Percentiles rank a stretch among this genome's conserved stretches.
These are phyloP conservation scores for Orbicella faveolata DNA, from an alignment of 64 coral and sea anemone genomes.

Conservation along the genomic window DNA sequence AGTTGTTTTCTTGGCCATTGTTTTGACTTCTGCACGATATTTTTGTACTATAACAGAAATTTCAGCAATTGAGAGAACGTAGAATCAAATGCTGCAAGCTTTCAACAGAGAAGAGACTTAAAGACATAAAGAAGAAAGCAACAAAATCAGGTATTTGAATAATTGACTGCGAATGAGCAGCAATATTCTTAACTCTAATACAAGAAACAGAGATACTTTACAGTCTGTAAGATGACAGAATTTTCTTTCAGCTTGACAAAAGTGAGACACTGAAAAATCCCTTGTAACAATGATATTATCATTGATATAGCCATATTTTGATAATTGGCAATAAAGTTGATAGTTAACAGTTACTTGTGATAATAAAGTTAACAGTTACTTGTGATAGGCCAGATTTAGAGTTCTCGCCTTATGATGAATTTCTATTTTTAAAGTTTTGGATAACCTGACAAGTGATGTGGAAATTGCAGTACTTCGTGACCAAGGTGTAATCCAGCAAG, in stretches of 20 bases:
- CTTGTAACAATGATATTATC: no score
- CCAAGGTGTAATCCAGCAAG: conserved; percentile 5
- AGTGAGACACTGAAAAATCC: no score
- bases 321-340: no score
- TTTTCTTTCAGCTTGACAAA: no score
- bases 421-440: conserved; percentile 19
- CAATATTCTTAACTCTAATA: no score
- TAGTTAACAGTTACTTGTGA: no score
- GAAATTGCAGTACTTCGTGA: conserved; percentile 30
- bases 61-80: conserved; percentile 61
- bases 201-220: no score
- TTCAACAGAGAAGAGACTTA: conserved; percentile 39
- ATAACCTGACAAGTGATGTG: conserved; percentile 30
- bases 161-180: no score
- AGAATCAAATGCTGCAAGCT: conserved; percentile 47
- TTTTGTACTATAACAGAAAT: conserved; percentile 33
- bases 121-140: conserved; percentile 29
- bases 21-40: neutral
- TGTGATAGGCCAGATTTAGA: neutral
- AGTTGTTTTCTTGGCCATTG: neutral
- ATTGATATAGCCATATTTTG: neutral
- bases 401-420: neutral
- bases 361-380: neutral
- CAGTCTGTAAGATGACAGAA: no score
- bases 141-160: conserved; percentile 25